A percentile compares a stretch with the other conserved stretches of the same genome.
Conservation (phyloP, 2,797 vertebrate genomes). For the Coccyzus lansbergi region DNA sequence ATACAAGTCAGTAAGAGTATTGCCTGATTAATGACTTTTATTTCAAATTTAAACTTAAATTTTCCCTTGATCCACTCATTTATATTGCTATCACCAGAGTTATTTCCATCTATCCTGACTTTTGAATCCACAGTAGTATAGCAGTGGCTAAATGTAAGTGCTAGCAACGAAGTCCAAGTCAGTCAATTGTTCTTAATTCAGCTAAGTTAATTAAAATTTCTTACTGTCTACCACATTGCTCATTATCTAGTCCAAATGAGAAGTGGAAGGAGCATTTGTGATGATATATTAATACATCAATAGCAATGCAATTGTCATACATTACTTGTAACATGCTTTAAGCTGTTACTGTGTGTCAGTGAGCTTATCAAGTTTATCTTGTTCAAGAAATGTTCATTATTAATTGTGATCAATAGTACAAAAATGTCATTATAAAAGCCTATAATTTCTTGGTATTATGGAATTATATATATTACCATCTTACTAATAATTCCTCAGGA, state of each 20-base stretch:
- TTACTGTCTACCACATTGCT: conserved; percentile 46
- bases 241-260: conserved; percentile 56
- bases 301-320: neutral
- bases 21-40: neutral
- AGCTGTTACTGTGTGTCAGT: neutral
- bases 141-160: neutral
- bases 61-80: neutral
- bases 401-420: neutral
- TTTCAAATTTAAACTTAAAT: neutral
- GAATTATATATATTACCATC: neutral
- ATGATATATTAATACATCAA: neutral
- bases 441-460: neutral
- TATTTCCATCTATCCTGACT: neutral
- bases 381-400: neutral
- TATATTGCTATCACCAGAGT: neutral
- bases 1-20: neutral
- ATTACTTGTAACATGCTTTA: neutral
- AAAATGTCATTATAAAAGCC: neutral
- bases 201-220: conserved; percentile 54
- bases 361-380: neutral
- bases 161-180: conserved; percentile 36
- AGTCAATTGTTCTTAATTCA: conserved; percentile 44
- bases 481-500: neutral
- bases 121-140: neutral
- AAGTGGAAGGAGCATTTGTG: neutral